phyloP scores from a whole-genome alignment of 2,888 invertebrate genomes.

The Cantharis flavilabris region DNA sequence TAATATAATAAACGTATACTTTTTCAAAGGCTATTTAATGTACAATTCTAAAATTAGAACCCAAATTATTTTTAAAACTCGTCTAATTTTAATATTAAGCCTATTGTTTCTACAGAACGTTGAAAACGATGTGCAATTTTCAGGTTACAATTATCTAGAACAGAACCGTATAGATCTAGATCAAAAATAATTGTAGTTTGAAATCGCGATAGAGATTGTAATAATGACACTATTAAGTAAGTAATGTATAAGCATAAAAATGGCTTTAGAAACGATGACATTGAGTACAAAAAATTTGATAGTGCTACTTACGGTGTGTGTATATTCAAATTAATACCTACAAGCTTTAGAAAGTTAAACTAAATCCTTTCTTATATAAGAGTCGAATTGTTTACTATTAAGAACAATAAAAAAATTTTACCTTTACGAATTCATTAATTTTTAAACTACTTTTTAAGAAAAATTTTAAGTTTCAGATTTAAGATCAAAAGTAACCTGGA shows the following conservation, averaged over 20 bases:
- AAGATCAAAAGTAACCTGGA: not conserved
- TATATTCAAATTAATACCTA: conserved; percentile 2
- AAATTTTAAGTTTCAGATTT: not conserved
- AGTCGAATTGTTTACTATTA: not conserved
- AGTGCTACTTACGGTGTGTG: not conserved
- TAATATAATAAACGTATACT: not conserved
- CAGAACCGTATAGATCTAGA: not conserved
- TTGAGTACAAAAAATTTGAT: not conserved
- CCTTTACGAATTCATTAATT: not conserved
- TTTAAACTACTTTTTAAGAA: not conserved
- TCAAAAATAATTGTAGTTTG: not conserved
- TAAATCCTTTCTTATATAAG: not conserved
- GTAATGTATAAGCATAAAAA: not conserved
- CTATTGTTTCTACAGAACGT: not conserved
- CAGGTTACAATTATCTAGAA: not conserved
- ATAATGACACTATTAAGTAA: conserved; percentile 1
- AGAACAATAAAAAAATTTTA: not conserved
- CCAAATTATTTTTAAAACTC: not conserved
- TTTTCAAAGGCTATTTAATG: not conserved
- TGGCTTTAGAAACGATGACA: not conserved
- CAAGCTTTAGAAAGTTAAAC: not conserved
- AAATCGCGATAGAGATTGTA: not conserved
- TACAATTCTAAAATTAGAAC: not conserved
- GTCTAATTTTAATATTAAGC: not conserved
- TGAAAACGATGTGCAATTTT: not conserved